These are phyloP conservation scores for Notarius lentiginosus DNA, from an alignment of 2,113 vertebrate species.

Conservation along the genomic window DNA sequence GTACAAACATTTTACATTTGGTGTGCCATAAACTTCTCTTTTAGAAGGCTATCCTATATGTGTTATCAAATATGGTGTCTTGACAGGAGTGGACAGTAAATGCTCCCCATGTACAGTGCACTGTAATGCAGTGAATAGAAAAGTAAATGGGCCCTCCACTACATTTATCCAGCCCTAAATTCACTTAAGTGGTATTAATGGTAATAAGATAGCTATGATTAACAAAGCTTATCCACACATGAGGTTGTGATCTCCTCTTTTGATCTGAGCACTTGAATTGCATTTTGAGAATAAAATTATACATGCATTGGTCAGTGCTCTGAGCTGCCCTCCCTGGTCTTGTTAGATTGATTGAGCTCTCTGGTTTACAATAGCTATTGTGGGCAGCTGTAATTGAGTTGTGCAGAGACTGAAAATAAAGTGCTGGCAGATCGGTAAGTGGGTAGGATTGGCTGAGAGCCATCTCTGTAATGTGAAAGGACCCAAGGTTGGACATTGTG, in stretches of 20 bases:
- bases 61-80: neutral
- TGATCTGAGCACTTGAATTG: constrained; percentile 43
- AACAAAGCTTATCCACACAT: constrained; percentile 22
- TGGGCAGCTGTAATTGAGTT: constrained; percentile 38
- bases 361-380: constrained; percentile 26
- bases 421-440: constrained; percentile 26
- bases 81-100: neutral
- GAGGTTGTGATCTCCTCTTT: constrained; percentile 35
- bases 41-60: neutral
- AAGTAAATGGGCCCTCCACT: constrained; percentile 8
- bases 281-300: constrained; percentile 16
- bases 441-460: constrained; percentile 14
- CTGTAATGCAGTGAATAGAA: neutral
- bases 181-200: neutral
- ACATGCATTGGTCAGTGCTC: constrained; percentile 9
- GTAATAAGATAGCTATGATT: constrained; percentile 35
- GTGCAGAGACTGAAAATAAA: constrained; percentile 43
- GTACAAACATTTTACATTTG: neutral
- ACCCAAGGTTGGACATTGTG: constrained; percentile 33
- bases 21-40: neutral
- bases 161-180: neutral
- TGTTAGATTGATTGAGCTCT: neutral
- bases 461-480: constrained; percentile 30
- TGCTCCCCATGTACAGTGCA: neutral
- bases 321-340: constrained; percentile 11